These are phyloP conservation scores for Heliconius charithonia DNA, from an alignment of 2,888 invertebrate genomes.

Conservation along the genomic window DNA sequence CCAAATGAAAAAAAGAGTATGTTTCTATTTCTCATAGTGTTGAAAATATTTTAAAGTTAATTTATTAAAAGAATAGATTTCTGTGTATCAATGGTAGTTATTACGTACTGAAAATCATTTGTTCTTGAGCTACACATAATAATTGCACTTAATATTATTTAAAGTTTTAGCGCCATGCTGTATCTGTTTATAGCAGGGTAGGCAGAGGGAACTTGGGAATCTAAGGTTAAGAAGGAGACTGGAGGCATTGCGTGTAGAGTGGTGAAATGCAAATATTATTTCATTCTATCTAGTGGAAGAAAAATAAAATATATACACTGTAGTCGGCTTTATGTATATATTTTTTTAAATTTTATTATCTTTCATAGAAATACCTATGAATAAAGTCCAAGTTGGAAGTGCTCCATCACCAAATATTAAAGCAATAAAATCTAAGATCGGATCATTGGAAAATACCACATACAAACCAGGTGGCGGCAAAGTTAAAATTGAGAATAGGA, in stretches of 20 bases:
- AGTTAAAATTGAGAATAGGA: constrained; percentile 93
- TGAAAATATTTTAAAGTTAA: constrained; percentile 21
- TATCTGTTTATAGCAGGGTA: too few relatives aligned
- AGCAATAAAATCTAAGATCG: constrained; percentile 95
- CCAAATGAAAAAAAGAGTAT: constrained; percentile 88
- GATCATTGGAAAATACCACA: constrained; percentile 94
- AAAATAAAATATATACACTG: too few relatives aligned
- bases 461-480: constrained; percentile 95
- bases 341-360: constrained; percentile 11
- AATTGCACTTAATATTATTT: too few relatives aligned
- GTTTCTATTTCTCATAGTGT: neutral
- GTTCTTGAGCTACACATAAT: too few relatives aligned
- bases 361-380: constrained; percentile 92
- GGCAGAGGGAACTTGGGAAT: too few relatives aligned
- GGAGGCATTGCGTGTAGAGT: too few relatives aligned
- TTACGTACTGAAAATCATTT: too few relatives aligned
- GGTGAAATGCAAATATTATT: too few relatives aligned
- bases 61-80: constrained; percentile 17
- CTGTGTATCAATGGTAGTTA: neutral
- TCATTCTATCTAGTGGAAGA: too few relatives aligned
- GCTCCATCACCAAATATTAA: constrained; percentile 96
- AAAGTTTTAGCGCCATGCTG: too few relatives aligned
- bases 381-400: constrained; percentile 95
- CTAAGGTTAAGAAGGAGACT: too few relatives aligned
- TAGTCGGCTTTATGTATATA: too few relatives aligned